Evolutionary conservation across 2,113 vertebrate genomes (phyloP), one percentile per base, ranked within the genome.

Genomic region (Triplophysa siluroides): DNA sequence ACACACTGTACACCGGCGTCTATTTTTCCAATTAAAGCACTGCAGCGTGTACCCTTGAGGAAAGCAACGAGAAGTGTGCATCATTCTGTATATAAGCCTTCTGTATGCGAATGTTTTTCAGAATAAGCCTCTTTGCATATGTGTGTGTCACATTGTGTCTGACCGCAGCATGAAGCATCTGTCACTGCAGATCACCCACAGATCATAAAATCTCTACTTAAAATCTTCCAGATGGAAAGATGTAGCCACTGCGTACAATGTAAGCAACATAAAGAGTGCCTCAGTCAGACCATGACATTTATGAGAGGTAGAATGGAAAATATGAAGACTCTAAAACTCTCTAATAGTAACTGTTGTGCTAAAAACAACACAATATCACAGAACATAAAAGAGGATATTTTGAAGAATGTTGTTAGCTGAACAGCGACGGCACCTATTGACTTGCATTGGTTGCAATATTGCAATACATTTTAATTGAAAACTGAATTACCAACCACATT

Each of bases 131-230:
- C 11, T 76, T 38, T 64, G 45, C 62, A 26, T 58, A 58, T 58
- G 54, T 21, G 54, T 58, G 54, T 58, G 54, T n/a, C 54, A 21
- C 19, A 58, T 52, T 18, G 16, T 50, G 43, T 64, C 14, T 21
- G 45, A 54, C 24, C 2, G 23, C 18, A 50, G 11, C 10, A 19
- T 65, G 62, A 33, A 65, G 74, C 45, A 38, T 41, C 75, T 85
- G 83, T 87, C 83, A 82, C 71, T 60, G 63, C 41, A 54, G 66
- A 88, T 87, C 58, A 21, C 67, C 58, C 85, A 83, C 68, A 86
- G 33, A 76, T 83, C 80, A 82, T 43, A 60, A 56, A 29, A 3
- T 52, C 47, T 81, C 70, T 76, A 67, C 62, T 77, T 45, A 52
- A 52, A 77, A 45, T 24, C 21, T 61, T 10, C 18, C 47, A 80